Conservation (phyloP, 2,113 vertebrate genomes). For the Perccottus glenii region DNA sequence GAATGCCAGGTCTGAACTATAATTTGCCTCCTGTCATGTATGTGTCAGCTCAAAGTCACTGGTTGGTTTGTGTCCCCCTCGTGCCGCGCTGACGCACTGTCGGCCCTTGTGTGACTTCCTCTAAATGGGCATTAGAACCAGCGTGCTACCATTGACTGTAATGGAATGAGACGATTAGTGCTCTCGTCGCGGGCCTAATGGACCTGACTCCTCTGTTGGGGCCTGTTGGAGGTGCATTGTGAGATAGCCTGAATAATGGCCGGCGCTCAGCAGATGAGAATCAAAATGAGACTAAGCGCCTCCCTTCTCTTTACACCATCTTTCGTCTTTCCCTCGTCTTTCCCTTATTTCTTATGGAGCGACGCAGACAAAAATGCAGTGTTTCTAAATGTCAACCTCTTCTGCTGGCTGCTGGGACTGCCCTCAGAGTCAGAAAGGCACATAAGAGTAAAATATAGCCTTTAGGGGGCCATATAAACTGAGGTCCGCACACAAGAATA, state of each 20-base stretch:
- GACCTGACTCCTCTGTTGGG: slow-evolving; percentile 79
- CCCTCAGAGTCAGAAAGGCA: neutral
- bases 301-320: slow-evolving; percentile 20
- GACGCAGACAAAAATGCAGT: slow-evolving; percentile 19
- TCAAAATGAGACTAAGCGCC: slow-evolving; percentile 51
- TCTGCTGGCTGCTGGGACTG: slow-evolving; percentile 25
- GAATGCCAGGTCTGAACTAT: neutral
- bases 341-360: slow-evolving; percentile 28
- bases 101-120: slow-evolving; percentile 82
- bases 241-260: slow-evolving; percentile 53
- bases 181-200: slow-evolving; percentile 85
- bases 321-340: slow-evolving; percentile 14
- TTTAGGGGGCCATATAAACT: slow-evolving; percentile 27
- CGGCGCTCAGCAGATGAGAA: slow-evolving; percentile 32
- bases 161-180: slow-evolving; percentile 85
- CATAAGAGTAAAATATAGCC: slow-evolving; percentile 28
- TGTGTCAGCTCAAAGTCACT: slow-evolving; percentile 52
- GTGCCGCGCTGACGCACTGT: slow-evolving; percentile 65
- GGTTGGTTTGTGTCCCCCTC: slow-evolving; percentile 68
- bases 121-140: slow-evolving; percentile 87
- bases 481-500: slow-evolving; percentile 12
- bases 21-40: slow-evolving; percentile 1
- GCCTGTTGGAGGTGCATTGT: slow-evolving; percentile 54
- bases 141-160: slow-evolving; percentile 82
- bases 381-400: slow-evolving; percentile 69